Conservation (phyloP, 2,888 invertebrate species). For the Aspidiotus rigidus region DNA sequence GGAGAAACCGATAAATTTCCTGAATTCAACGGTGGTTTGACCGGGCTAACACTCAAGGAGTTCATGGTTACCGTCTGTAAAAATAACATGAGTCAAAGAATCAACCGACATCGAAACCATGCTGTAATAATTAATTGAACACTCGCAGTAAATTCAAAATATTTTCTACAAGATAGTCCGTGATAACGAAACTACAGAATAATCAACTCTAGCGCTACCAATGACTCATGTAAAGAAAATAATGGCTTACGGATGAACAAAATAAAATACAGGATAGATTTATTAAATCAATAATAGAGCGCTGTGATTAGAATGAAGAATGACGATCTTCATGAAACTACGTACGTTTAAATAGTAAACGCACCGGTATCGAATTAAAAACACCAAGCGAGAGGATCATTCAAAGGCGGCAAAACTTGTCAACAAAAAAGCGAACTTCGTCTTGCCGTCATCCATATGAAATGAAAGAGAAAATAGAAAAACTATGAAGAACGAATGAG, state of each 20-base stretch:
- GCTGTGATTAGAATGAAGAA: too few relatives aligned
- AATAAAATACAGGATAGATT: too few relatives aligned
- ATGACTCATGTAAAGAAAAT: too few relatives aligned
- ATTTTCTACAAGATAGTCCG: too few relatives aligned
- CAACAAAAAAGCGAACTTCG: not conserved
- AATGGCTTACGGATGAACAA: too few relatives aligned
- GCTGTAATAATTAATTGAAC: not conserved
- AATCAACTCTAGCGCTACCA: too few relatives aligned
- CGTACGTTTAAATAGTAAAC: too few relatives aligned
- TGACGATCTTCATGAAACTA: too few relatives aligned
- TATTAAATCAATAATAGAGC: too few relatives aligned
- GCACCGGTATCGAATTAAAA: not conserved
- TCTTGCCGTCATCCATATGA: not conserved
- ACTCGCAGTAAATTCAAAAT: too few relatives aligned
- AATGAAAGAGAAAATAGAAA: not conserved
- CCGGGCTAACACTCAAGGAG: constrained; percentile 40
- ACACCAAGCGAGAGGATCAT: not conserved
- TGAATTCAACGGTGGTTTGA: constrained; percentile 35
- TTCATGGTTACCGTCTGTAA: constrained; percentile 36
- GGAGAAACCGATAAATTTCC: constrained; percentile 20
- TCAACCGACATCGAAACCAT: not conserved
- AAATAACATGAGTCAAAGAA: not conserved
- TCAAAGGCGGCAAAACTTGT: not conserved
- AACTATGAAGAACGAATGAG: not conserved
- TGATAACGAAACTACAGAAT: too few relatives aligned